Conservation (phyloP, 1,140 invertebrate genomes). For the Zaprionus ornatus region DNA sequence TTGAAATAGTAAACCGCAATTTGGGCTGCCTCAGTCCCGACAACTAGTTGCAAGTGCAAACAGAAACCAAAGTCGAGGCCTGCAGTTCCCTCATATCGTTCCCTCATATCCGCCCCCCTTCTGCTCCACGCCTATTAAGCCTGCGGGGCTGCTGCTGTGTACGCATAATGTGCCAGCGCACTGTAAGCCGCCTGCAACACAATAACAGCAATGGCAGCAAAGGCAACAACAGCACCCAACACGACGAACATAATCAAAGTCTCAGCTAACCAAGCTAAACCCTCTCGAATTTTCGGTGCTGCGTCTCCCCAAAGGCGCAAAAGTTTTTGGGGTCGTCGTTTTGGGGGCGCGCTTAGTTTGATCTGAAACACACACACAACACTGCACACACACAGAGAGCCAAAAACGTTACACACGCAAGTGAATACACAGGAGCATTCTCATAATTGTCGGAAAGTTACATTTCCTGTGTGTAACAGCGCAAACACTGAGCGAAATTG, state of each 20-base stretch:
- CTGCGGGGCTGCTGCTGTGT: conserved; percentile 10
- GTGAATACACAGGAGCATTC: conserved; percentile 23
- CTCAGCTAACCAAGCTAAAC: conserved; percentile 5
- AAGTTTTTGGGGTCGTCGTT: conserved; percentile 23
- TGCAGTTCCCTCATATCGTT: too few relatives aligned
- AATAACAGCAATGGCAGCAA: conserved; percentile 19
- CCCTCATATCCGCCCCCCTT: background rate
- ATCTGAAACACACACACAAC: conserved; percentile 51
- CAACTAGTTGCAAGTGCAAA: conserved; percentile 74
- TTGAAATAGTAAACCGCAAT: conserved; percentile 78
- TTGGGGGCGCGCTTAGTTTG: conserved; percentile 46
- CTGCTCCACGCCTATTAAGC: background rate
- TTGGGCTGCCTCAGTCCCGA: conserved; percentile 40
- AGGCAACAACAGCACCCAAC: conserved; percentile 7
- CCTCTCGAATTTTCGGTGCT: conserved; percentile 19
- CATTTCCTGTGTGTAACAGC: conserved; percentile 53
- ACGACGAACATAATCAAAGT: conserved; percentile 43
- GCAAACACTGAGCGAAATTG: conserved; percentile 52
- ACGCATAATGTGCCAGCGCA: conserved; percentile 44
- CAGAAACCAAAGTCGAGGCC: conserved; percentile 38
- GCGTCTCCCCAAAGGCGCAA: conserved; percentile 34
- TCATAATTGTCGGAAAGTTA: conserved; percentile 70
- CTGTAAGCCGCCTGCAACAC: conserved; percentile 33
- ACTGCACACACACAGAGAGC: background rate
- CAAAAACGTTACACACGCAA: conserved; percentile 11